Evolutionary conservation across 2,888 invertebrate genomes (phyloP).

Genomic region (Fragum fragum): DNA sequence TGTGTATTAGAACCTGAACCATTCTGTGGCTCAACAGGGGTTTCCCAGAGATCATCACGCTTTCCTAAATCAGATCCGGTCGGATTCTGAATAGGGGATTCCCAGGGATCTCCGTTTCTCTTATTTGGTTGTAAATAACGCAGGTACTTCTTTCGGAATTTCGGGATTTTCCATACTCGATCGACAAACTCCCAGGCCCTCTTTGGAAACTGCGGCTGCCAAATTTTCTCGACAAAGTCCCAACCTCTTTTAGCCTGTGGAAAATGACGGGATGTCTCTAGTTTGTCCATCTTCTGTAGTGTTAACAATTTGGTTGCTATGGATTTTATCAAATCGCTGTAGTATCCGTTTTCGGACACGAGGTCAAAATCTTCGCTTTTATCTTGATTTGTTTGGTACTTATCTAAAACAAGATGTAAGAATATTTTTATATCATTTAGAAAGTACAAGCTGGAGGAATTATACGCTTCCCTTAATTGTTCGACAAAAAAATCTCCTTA

Average conservation of each 20-base stretch:
- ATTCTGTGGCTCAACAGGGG: too few relatives aligned
- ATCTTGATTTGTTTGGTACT: neutral
- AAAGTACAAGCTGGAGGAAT: too few relatives aligned
- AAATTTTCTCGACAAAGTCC: slow-evolving; percentile 41
- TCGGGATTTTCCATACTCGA: slow-evolving; percentile 43
- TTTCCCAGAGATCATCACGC: too few relatives aligned
- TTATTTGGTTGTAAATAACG: slow-evolving; percentile 31
- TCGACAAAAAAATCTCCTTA: too few relatives aligned
- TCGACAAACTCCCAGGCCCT: slow-evolving; percentile 55
- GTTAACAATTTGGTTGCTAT: neutral
- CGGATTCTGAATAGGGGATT: neutral
- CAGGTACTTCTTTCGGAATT: slow-evolving; percentile 38
- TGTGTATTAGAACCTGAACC: neutral
- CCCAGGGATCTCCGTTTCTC: slow-evolving; percentile 12
- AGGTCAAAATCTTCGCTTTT: neutral
- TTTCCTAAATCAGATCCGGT: neutral
- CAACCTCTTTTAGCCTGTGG: slow-evolving; percentile 44
- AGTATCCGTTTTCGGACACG: slow-evolving; percentile 1
- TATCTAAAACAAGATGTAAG: neutral
- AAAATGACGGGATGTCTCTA: neutral
- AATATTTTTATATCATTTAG: too few relatives aligned
- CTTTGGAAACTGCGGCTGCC: slow-evolving; percentile 45
- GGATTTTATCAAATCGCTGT: slow-evolving; percentile 1
- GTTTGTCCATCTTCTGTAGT: neutral
- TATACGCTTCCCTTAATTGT: too few relatives aligned